These are phyloP conservation scores for Porites divaricata DNA, from an alignment of 92 coral and sea anemone species.

Conservation along the genomic window DNA sequence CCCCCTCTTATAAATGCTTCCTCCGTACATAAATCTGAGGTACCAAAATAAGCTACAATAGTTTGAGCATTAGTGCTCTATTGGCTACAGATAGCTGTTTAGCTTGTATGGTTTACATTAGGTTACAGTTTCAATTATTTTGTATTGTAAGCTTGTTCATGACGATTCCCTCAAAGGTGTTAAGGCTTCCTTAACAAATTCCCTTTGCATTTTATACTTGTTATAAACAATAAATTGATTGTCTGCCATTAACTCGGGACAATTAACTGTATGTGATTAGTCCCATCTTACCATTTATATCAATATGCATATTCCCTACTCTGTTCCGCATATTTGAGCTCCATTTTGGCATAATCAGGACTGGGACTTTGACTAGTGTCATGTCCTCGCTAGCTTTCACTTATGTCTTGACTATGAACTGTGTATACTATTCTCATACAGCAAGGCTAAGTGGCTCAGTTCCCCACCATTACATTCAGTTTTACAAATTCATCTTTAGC, in stretches of 20 bases:
- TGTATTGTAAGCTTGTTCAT: not conserved
- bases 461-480: too few relatives aligned
- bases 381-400: too few relatives aligned
- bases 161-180: not conserved
- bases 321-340: too few relatives aligned
- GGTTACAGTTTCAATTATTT: not conserved
- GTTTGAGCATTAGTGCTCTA: not conserved
- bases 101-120: not conserved
- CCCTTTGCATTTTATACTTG: not conserved
- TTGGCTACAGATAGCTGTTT: too few relatives aligned
- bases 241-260: not conserved
- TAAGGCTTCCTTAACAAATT: not conserved
- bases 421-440: too few relatives aligned
- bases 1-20: too few relatives aligned
- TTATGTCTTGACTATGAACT: too few relatives aligned
- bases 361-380: too few relatives aligned
- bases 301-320: not conserved
- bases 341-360: too few relatives aligned
- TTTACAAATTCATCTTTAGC: too few relatives aligned
- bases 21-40: too few relatives aligned
- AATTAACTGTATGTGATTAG: not conserved
- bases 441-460: too few relatives aligned
- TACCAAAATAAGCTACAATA: not conserved
- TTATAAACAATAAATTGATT: not conserved
- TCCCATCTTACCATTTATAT: not conserved